Percentiles rank a stretch among this genome's conserved stretches.
These are phyloP conservation scores for Sebastes elongatus DNA, from an alignment of 2,797 vertebrate genomes.

Conservation along the genomic window DNA sequence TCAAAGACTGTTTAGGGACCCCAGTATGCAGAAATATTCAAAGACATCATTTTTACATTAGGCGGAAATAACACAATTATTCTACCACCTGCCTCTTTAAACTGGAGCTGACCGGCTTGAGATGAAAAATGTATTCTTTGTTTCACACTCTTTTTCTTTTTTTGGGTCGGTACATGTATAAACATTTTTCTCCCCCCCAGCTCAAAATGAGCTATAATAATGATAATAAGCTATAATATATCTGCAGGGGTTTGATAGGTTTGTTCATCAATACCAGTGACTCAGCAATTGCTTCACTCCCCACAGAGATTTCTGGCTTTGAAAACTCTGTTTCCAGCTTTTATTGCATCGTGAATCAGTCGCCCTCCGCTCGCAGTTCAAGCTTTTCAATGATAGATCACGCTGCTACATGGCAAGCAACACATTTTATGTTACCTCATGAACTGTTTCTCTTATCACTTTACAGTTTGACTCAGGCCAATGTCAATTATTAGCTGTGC, in stretches of 20 bases:
- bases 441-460: background rate
- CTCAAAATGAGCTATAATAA: slow-evolving; percentile 17
- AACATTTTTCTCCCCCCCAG: background rate
- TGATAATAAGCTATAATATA: slow-evolving; percentile 12
- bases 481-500: background rate
- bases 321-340: background rate
- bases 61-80: background rate
- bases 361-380: background rate
- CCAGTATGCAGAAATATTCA: too few relatives aligned
- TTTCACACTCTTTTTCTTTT: background rate
- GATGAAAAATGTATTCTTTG: background rate
- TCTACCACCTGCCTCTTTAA: background rate
- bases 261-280: slow-evolving; percentile 38
- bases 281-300: slow-evolving; percentile 12
- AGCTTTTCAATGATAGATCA: background rate
- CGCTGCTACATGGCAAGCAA: background rate
- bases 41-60: too few relatives aligned
- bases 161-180: background rate
- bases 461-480: background rate
- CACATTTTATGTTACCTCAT: background rate
- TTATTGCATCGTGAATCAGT: background rate
- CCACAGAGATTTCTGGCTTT: slow-evolving; percentile 7
- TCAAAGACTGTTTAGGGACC: too few relatives aligned
- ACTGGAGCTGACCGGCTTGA: background rate
- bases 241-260: slow-evolving; percentile 20